These are phyloP conservation scores for Polypedilum vanderplanki DNA, from an alignment of 1,140 invertebrate genomes.

Conservation along the genomic window DNA sequence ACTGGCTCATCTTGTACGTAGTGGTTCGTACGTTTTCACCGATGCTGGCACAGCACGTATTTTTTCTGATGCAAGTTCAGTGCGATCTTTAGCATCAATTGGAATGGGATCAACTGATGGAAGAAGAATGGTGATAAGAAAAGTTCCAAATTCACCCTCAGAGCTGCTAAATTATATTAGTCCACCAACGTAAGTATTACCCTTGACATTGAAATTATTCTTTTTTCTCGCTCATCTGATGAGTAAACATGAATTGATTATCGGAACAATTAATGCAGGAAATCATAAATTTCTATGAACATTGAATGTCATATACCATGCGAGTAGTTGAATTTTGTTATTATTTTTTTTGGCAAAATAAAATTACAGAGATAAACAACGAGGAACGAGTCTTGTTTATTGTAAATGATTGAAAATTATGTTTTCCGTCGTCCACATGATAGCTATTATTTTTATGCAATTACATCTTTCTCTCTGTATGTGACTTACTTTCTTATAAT, in stretches of 20 bases:
- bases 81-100: constrained; percentile 69
- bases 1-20: constrained; percentile 27
- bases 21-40: constrained; percentile 45
- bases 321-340: not conserved
- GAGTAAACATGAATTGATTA: not conserved
- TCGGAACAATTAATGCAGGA: not conserved
- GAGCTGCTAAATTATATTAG: constrained; percentile 74
- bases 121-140: constrained; percentile 69
- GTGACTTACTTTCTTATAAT: too few relatives aligned
- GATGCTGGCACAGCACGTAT: constrained; percentile 41
- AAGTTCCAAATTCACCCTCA: constrained; percentile 71
- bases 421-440: constrained; percentile 1
- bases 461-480: too few relatives aligned
- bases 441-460: not conserved
- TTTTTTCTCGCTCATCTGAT: not conserved
- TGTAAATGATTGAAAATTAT: constrained; percentile 13
- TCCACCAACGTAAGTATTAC: constrained; percentile 66
- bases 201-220: constrained; percentile 24
- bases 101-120: constrained; percentile 80
- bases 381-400: not conserved
- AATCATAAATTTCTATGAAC: constrained; percentile 12
- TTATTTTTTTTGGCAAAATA: too few relatives aligned
- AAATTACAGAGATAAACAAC: too few relatives aligned
- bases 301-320: constrained; percentile 16
- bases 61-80: constrained; percentile 56